Base-by-base conservation (phyloP, 2,797 vertebrate species). In the Chelon labrosus region DNA sequence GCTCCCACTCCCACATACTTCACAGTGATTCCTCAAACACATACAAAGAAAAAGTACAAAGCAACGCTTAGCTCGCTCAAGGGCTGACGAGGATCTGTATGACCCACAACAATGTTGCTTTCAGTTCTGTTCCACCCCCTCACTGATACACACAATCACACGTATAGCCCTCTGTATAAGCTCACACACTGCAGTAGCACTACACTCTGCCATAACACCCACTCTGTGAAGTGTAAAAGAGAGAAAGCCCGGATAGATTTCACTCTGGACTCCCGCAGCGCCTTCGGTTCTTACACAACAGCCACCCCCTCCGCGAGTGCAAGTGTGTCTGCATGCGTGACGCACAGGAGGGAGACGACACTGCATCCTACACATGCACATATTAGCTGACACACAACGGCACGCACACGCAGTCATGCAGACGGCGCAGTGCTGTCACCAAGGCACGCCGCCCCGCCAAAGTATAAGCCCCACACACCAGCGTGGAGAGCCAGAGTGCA, bases 291-390 rank as follows among this genome's bases (percentile, higher is more conserved):
- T 93, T 93, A 93, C 88, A 92, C 92, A 92, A 94, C 88, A 73
- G 75, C 90, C 90, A 60, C 92, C 92, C 88, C 83, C 85, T 82
- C 83, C 38, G 56, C 38, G 80, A 83, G 79, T 49, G 71, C 71
- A 70, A 89, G 85, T 78, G 90, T 87, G 88, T 87, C 80, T 82
- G 79, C 51, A 46, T 84, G 86, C 79, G 85, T 94, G 94, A 95
- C 91, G 93, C 91, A 93, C 88, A 90, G 72, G 68, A 84, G 87
- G 83, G 84, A 93, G 87, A 94, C 80, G 88, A 92, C 91, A 93
- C 87, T 81, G 89, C 92, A 87, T 90, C 93, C 94, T 92, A 94
- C 94, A 92, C 90, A 80, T 85, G 77, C 85, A 90, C 88, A 87
- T 87, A 82, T 73, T 61, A 82, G 79, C 86, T 79, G 77, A 89